phyloP scores from a whole-genome alignment of 2,888 invertebrate genomes.

The Amphipoea oculea region DNA sequence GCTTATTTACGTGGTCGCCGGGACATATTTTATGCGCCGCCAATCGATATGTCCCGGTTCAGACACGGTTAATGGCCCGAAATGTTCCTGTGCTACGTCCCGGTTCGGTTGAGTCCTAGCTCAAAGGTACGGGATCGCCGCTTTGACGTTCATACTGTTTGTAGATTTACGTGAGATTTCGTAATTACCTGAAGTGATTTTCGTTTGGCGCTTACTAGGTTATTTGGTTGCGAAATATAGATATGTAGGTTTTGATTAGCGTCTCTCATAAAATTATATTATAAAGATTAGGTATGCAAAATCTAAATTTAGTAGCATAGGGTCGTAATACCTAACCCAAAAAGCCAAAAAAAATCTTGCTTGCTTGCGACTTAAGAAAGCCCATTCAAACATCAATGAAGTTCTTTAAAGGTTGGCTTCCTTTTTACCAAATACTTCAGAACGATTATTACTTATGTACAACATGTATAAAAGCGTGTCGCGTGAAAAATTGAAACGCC shows the following conservation, averaged over 20 bases:
- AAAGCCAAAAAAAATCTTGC: no score
- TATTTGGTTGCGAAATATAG: not conserved
- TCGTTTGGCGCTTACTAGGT: not conserved
- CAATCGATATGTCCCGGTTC: conserved; percentile 81
- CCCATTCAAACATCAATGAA: conserved; percentile 6
- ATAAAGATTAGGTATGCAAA: not conserved
- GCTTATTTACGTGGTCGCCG: conserved; percentile 73
- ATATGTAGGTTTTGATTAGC: no score
- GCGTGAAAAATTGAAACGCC: conserved; percentile 49
- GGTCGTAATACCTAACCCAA: not conserved
- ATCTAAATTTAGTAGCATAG: not conserved
- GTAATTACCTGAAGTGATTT: conserved; percentile 17
- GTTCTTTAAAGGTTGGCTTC: not conserved
- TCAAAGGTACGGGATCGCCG: conserved; percentile 36
- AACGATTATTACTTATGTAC: not conserved
- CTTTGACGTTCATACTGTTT: conserved; percentile 29
- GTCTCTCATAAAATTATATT: not conserved
- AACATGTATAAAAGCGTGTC: not conserved
- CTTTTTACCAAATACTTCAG: conserved; percentile 17
- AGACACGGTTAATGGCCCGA: conserved; percentile 81
- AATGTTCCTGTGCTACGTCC: conserved; percentile 68
- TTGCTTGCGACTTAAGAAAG: not conserved
- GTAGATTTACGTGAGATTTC: conserved; percentile 18
- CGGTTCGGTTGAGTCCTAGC: conserved; percentile 28
- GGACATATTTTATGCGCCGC: conserved; percentile 80